Percentiles rank a stretch among this genome's conserved stretches.
Conservation (phyloP, 2,888 invertebrate species). For the Chymomyza fuscimana region DNA sequence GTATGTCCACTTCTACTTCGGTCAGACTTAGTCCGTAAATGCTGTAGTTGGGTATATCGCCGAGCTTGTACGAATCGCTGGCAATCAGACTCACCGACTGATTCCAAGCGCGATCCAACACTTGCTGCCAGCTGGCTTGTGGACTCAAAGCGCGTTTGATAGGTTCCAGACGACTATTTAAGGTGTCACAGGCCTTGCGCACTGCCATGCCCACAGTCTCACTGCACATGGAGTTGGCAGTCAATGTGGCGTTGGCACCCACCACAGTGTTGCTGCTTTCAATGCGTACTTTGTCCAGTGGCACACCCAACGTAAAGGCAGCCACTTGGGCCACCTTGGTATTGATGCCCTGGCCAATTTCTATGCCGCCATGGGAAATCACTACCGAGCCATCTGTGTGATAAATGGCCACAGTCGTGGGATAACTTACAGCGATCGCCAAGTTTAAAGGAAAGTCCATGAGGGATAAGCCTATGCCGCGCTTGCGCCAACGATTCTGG, state of each 20-base stretch:
- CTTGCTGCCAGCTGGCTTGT: conserved; percentile 81
- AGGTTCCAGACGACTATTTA: conserved; percentile 83
- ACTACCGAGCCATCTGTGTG: conserved; percentile 87
- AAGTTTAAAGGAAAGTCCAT: conserved; percentile 84
- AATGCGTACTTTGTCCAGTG: conserved; percentile 84
- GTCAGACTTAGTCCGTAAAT: conserved; percentile 84
- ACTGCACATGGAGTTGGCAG: conserved; percentile 87
- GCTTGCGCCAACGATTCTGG: conserved; percentile 90
- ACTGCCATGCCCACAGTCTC: conserved; percentile 84
- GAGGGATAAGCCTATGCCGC: conserved; percentile 85
- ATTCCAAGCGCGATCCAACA: conserved; percentile 81
- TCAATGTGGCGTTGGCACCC: conserved; percentile 84
- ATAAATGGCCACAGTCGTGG: conserved; percentile 85
- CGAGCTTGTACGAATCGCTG: conserved; percentile 82
- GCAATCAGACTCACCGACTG: conserved; percentile 83
- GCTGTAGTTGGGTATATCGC: conserved; percentile 82
- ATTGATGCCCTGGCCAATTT: conserved; percentile 87
- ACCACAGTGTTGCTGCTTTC: conserved; percentile 84
- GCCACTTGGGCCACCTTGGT: conserved; percentile 88
- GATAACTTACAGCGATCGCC: conserved; percentile 81
- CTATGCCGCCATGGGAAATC: conserved; percentile 86
- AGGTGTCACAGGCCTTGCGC: conserved; percentile 84
- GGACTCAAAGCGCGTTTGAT: conserved; percentile 81
- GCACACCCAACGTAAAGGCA: conserved; percentile 86
- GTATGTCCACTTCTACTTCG: conserved; percentile 88